These are phyloP conservation scores for Drosophila bipectinata DNA, from an alignment of 1,140 invertebrate species.

Conservation along the genomic window DNA sequence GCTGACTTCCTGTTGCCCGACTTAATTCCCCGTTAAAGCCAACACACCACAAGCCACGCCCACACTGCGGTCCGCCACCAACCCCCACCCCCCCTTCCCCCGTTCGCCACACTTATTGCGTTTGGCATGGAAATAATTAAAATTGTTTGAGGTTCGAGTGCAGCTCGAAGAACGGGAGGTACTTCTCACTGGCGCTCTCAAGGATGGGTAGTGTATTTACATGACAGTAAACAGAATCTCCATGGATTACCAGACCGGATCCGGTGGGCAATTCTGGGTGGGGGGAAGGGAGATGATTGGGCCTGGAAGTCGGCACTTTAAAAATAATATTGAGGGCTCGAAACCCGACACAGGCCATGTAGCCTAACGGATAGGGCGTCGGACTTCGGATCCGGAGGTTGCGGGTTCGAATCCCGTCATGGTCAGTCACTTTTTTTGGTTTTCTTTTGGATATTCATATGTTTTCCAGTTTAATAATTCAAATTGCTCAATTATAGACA, in stretches of 20 bases:
- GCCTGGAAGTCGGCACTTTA: neutral
- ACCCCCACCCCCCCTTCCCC: neutral
- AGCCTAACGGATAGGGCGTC: neutral
- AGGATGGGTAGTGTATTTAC: slow-evolving; percentile 4
- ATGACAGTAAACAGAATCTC: slow-evolving; percentile 12
- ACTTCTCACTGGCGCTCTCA: neutral
- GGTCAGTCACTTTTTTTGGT: neutral
- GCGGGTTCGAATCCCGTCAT: neutral
- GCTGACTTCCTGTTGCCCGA: slow-evolving; percentile 40
- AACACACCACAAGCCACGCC: slow-evolving; percentile 22
- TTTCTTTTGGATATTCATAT: too few species aligned
- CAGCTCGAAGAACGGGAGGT: neutral
- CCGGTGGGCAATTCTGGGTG: neutral
- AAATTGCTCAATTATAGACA: neutral
- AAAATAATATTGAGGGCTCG: neutral
- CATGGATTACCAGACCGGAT: neutral
- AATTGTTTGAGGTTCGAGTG: slow-evolving; percentile 20
- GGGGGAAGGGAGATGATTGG: neutral
- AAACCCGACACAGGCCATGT: neutral
- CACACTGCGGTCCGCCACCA: neutral
- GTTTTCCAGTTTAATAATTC: neutral
- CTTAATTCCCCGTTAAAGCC: slow-evolving; percentile 46
- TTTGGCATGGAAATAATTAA: slow-evolving; percentile 41
- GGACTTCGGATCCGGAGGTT: neutral
- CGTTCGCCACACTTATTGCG: neutral